Evolutionary conservation across 2,888 invertebrate genomes (phyloP).

Genomic region (Hydrotaea cyrtoneurina): DNA sequence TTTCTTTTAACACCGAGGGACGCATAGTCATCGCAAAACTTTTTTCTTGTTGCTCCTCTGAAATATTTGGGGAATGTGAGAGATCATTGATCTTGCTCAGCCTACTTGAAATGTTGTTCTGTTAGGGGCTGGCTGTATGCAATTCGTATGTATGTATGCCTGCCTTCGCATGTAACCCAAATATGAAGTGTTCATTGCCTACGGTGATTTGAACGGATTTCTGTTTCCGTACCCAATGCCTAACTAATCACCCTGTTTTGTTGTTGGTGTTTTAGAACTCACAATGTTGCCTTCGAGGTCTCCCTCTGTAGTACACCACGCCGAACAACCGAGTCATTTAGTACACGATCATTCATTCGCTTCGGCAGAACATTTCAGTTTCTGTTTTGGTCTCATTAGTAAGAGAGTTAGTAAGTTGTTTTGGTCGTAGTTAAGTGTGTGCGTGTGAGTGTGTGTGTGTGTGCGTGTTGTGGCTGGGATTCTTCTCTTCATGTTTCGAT

Average conservation of each 20-base stretch:
- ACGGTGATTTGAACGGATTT: neutral
- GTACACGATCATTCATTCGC: neutral
- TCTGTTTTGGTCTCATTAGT: neutral
- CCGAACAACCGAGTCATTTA: neutral
- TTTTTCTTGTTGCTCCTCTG: neutral
- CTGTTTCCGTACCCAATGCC: neutral
- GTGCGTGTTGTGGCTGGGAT: conserved; percentile 1
- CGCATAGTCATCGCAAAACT: too few relatives aligned
- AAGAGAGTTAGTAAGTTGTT: neutral
- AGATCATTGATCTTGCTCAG: conserved; percentile 1
- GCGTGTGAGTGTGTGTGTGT: neutral
- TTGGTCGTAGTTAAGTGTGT: neutral
- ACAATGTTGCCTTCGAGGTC: neutral
- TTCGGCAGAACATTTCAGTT: neutral
- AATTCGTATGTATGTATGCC: neutral
- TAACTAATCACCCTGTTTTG: conserved; percentile 19
- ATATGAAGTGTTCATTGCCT: conserved; percentile 15
- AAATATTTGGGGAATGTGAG: neutral
- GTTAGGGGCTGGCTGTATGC: too few relatives aligned
- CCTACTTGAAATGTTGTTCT: neutral
- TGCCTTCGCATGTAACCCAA: neutral
- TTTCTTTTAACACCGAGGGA: too few relatives aligned
- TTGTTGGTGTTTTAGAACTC: neutral
- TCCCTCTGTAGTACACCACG: neutral
- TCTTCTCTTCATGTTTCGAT: neutral